Conservation (phyloP, 1,140 invertebrate genomes). For the Brachionus rubens region DNA sequence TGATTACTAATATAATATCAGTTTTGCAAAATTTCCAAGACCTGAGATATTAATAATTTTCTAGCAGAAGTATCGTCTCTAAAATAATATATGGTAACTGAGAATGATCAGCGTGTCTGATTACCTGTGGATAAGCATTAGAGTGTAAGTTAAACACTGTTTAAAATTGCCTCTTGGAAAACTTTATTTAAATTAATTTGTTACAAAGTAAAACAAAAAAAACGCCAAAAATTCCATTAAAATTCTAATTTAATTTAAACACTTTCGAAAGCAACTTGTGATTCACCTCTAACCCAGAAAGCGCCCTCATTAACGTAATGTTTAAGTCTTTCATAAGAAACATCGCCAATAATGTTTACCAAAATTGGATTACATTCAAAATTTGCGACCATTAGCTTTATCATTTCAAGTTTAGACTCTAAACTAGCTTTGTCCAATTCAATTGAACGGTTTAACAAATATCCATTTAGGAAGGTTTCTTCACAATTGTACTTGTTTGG, state of each 20-base stretch:
- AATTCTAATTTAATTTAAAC: background rate
- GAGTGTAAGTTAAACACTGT: too few relatives aligned
- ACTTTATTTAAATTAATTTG: too few relatives aligned
- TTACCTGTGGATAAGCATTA: too few relatives aligned
- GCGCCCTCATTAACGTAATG: conserved; percentile 20
- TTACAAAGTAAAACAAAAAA: background rate
- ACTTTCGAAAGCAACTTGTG: conserved; percentile 20
- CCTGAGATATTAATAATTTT: too few relatives aligned
- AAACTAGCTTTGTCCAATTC: conserved; percentile 20
- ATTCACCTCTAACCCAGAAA: conserved; percentile 7
- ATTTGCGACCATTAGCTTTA: conserved; percentile 27
- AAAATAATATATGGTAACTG: too few relatives aligned
- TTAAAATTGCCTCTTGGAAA: too few relatives aligned
- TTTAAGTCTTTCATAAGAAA: conserved; percentile 6
- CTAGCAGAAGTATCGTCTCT: too few relatives aligned
- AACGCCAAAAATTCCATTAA: background rate
- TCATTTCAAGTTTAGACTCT: conserved; percentile 28
- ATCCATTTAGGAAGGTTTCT: conserved; percentile 8
- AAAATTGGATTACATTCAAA: background rate
- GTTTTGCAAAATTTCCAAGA: too few relatives aligned
- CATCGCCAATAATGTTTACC: conserved; percentile 12
- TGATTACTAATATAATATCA: too few relatives aligned
- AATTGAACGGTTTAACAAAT: conserved; percentile 20
- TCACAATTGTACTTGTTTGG: conserved; percentile 32
- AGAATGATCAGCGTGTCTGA: too few relatives aligned